A percentile compares a stretch with the other conserved stretches of the same genome.
Evolutionary conservation across 1,140 invertebrate genomes (phyloP).

Genomic region (Anthonomus grandis): DNA sequence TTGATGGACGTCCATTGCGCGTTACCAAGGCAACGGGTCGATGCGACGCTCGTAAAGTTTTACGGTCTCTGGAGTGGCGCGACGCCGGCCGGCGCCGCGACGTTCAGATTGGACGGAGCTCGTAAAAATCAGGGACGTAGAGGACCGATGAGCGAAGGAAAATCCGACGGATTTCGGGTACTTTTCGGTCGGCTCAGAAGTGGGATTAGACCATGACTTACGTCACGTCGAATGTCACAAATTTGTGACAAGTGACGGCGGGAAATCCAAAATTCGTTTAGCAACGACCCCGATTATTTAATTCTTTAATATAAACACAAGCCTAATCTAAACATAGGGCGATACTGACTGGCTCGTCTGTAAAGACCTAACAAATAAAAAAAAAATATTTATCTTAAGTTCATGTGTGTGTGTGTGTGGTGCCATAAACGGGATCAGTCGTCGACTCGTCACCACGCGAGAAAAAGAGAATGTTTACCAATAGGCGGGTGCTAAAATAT

Average conservation of each 20-base stretch:
- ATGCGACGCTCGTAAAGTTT: slow-evolving; percentile 51
- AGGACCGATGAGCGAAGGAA: too few relatives aligned
- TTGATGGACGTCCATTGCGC: slow-evolving; percentile 36
- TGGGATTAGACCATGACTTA: too few relatives aligned
- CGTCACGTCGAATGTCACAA: too few relatives aligned
- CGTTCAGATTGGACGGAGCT: slow-evolving; percentile 39
- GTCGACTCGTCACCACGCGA: background rate
- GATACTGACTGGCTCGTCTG: too few relatives aligned
- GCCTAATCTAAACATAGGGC: too few relatives aligned
- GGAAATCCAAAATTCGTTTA: too few relatives aligned
- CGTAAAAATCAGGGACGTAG: slow-evolving; percentile 44
- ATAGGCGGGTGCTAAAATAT: background rate
- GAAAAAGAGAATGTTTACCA: background rate
- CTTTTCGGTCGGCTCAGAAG: too few relatives aligned
- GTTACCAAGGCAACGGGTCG: slow-evolving; percentile 48
- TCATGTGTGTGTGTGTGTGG: background rate
- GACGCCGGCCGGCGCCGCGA: slow-evolving; percentile 40
- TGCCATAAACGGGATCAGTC: background rate
- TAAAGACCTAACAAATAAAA: too few relatives aligned
- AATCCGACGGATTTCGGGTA: too few relatives aligned
- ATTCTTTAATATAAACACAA: too few relatives aligned
- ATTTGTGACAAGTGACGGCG: too few relatives aligned
- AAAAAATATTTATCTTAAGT: background rate
- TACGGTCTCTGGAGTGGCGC: slow-evolving; percentile 47
- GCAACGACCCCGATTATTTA: too few relatives aligned